Percentiles rank a stretch among this genome's conserved stretches.
Conservation (phyloP, 2,113 vertebrate species). For the Sander vitreus region DNA sequence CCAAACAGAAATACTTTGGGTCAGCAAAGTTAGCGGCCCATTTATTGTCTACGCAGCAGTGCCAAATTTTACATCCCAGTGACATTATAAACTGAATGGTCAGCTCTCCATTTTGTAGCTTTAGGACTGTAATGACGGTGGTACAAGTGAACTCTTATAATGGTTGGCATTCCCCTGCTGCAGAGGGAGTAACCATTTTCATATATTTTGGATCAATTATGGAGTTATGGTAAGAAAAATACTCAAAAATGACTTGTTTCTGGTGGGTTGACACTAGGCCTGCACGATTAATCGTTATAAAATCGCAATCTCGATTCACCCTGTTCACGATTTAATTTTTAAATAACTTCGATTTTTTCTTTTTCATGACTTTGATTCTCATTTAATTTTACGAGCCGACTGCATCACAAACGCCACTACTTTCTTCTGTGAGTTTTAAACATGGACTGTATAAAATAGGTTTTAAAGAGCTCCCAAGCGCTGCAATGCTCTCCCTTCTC, state of each 20-base stretch:
- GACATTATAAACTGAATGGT: conserved; percentile 30
- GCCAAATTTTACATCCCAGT: conserved; percentile 55
- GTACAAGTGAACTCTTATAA: conserved; percentile 19
- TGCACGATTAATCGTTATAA: too few species aligned
- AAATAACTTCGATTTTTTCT: too few species aligned
- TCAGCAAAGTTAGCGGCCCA: conserved; percentile 48
- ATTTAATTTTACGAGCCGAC: too few species aligned
- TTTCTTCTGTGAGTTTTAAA: too few species aligned
- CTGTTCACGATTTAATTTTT: too few species aligned
- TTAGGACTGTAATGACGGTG: background rate
- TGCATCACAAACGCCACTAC: too few species aligned
- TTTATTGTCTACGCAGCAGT: conserved; percentile 35
- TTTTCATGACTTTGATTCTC: too few species aligned
- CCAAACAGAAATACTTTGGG: conserved; percentile 37
- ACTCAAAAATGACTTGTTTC: background rate
- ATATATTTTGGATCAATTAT: background rate
- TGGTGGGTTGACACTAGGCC: too few species aligned
- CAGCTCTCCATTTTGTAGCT: conserved; percentile 33
- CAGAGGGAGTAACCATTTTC: background rate
- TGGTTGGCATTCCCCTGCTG: background rate
- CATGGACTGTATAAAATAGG: too few species aligned
- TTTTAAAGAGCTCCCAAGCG: too few species aligned
- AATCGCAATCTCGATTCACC: too few species aligned
- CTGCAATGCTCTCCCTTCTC: too few species aligned
- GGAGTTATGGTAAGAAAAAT: background rate